Evolutionary conservation across 1,140 invertebrate genomes (phyloP).

Genomic region (Trichomalopsis sarcophagae): DNA sequence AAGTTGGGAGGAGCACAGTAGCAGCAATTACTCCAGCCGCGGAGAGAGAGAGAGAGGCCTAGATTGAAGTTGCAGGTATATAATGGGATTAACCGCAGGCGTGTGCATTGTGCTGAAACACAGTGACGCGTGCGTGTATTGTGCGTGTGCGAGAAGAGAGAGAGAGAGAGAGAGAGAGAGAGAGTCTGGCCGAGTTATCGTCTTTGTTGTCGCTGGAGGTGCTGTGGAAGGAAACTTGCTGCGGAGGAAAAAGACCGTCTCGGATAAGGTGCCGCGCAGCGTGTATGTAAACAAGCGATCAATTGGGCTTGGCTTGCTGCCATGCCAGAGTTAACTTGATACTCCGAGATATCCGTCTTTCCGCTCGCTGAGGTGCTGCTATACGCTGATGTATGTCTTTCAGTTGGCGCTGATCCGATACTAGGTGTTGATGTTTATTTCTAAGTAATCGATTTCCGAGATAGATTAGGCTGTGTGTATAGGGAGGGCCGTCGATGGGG

Average conservation of each 20-base stretch:
- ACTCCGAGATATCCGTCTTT: background rate
- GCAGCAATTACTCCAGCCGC: background rate
- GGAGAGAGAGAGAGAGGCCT: background rate
- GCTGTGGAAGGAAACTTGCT: background rate
- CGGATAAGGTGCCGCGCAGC: background rate
- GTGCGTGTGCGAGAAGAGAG: background rate
- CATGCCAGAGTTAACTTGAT: background rate
- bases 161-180: no score
- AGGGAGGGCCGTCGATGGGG: no score
- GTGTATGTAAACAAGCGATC: background rate
- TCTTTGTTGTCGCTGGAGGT: no score
- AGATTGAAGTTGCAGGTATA: conserved; percentile 1
- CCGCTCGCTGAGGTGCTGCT: no score
- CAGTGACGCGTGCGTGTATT: background rate
- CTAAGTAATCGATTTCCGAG: no score
- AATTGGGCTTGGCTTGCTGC: background rate
- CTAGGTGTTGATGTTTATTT: no score
- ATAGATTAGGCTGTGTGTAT: no score
- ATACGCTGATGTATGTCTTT: no score
- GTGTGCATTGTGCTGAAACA: background rate
- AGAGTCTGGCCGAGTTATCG: no score
- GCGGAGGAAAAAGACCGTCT: background rate
- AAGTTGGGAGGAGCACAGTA: background rate
- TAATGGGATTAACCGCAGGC: conserved; percentile 3
- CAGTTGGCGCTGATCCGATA: no score